Base-by-base conservation (phyloP, 2,888 invertebrate genomes). In the Synanthedon vespiformis region DNA sequence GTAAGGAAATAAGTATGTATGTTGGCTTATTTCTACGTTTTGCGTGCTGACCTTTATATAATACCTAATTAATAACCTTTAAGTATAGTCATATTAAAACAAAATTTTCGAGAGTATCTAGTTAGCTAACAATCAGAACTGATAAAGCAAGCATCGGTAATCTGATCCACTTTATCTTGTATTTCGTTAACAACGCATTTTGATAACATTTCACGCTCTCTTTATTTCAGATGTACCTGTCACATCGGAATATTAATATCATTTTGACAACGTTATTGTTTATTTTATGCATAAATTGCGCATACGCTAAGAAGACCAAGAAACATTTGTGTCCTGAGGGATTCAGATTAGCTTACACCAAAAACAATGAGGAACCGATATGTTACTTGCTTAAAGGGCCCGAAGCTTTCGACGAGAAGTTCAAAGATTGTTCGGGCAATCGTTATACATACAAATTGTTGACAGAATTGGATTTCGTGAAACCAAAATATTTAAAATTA, bases 351-450 rank as follows among this genome's bases (percentile, higher is more conserved):
- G 70, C 73, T 1, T 68, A 65, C 54, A 68, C 64, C 6, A 68
- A 63, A 52, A 57, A 59, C 41, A 59, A 61, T 44, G 60, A 48
- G 8, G 59, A 64, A 3, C 70, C 72, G 1, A 57, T 79, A 51
- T 88, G 88, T 57, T 79, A 77, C 56, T 72, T 77, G n/a, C 58
- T 70, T 12, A 87, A 86, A 61, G 77, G 70, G 0, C 77, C 77
- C n/a, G 88, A 88, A 61, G 57, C 61, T 5, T 79, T 80, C 52
- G 57, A 60, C 8, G 82, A 84, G 40, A 74, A 69, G 51, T 85
- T 80, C 57, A 64, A 70, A 44, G 72, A 79, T 52, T 88, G 88
- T 57, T 59, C 68, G 2, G 82, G 82, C 1, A 88, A 88, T 55
- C 59, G 74, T 13, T 86, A 76, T 56, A 74, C 76, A 0, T 60